phyloP scores from a whole-genome alignment of 2,113 vertebrate species.

The Ptilorrhoa leucosticta region DNA sequence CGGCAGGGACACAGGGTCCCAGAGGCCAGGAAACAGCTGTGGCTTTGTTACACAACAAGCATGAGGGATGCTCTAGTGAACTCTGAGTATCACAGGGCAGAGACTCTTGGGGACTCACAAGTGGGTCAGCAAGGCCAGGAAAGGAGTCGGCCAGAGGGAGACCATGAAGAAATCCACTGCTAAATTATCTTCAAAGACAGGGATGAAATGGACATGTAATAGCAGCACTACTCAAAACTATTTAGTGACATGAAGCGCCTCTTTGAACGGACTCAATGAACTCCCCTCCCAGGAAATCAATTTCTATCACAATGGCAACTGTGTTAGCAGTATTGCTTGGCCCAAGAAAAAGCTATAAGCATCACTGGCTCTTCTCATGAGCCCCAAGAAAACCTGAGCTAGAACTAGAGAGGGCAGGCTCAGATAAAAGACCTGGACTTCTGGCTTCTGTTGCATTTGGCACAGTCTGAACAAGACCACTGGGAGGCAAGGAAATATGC shows the following conservation, averaged over 20 bases:
- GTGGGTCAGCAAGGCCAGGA: neutral
- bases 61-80: neutral
- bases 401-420: neutral
- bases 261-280: neutral
- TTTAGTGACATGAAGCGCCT: neutral
- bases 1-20: neutral
- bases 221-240: neutral
- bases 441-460: neutral
- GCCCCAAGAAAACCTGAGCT: neutral
- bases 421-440: neutral
- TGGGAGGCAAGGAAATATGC: neutral
- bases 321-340: neutral
- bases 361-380: neutral
- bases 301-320: neutral
- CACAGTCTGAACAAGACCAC: neutral
- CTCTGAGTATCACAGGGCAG: neutral
- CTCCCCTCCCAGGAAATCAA: neutral
- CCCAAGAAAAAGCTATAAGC: neutral
- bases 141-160: neutral
- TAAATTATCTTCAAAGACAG: neutral
- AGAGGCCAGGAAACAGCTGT: conserved; percentile 38
- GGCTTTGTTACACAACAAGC: conserved; percentile 2
- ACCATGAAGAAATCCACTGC: neutral
- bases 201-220: neutral
- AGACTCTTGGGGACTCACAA: neutral